Base-by-base conservation (phyloP, 2,888 invertebrate genomes). In the Xestia xanthographa region DNA sequence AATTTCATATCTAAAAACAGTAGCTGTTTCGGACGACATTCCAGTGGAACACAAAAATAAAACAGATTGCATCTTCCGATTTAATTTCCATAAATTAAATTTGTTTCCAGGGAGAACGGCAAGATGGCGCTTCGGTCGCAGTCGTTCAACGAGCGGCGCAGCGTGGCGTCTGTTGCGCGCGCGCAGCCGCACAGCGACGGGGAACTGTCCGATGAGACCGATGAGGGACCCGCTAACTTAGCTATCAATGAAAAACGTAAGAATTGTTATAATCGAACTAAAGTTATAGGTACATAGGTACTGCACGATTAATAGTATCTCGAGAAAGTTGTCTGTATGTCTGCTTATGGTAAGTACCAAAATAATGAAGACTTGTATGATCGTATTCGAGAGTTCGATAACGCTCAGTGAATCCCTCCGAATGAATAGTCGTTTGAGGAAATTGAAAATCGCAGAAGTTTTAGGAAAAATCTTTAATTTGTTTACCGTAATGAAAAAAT, bases 71-170 rank as follows among this genome's bases (percentile, higher is more conserved):
- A 83, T 84, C 82, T 87, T 87, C 87, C 88, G 84, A 87, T 87
- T 87, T 84, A 77, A 87, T 87, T 87, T 86, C 75, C 85, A 87
- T 87, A 86, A 80, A 84, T 84, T 82, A 86, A 74, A 75, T 83
- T 86, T 82, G 66, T 80, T 95, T 95, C 20, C 95, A 96, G 97
- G 88, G 96, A 97, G 82, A 95, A 93, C 73, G 95, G 96, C 82
- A 96, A 96, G 92, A 96, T 96, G 95, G 96, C 97, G 91, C 91
- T 96, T 9, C 93, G 97, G 2, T 96, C 97, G 77, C 96, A 96
- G 88, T 96, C 96, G 78, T 96, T 97, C 91, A 96, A 96, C 91
- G 97, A 96, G 91, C 92, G 95, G 20, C 95, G 96, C 45, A 86
- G 87, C 85, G 94, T 90, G 73, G 89, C 94, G 53, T 90, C 94